Base-by-base conservation (phyloP, 2,888 invertebrate species). In the Lasioglossum malachurum region DNA sequence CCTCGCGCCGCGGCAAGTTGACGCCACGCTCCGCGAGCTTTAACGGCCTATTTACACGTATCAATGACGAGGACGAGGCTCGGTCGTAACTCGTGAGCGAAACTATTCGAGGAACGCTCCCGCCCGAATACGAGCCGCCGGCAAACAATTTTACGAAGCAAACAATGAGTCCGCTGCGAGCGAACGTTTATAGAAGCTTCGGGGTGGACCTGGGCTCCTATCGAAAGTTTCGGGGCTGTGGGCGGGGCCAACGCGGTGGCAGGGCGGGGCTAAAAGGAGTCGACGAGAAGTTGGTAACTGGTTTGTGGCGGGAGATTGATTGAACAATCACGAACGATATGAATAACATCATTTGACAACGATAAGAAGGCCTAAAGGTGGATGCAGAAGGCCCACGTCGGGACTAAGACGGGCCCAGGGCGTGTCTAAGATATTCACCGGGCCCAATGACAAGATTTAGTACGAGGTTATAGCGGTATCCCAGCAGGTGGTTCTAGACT, bases 1-100 rank as follows among this genome's bases (percentile, higher is more conserved):
- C 19, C 16, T 16, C 49, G 49, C 19, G 49, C 19, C 67, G 35
- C 12, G 38, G 35, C 57, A 57, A 44, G 71, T 71, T 41, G n/a
- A n/a, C 71, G 71, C 35, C 27, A n/a, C 41, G 53, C 53, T 53
- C 53, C 53, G 53, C 60, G 60, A 60, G 31, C 35, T 23, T 67
- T 67, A 35, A 35, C 67, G 35, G 35, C 35, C 67, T 67, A 67
- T 64, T 64, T 31, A 64, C 69, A 35, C 69, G 69, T 69, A 38
- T 38, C 69, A 31, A 31, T 31, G 38, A 38, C 31, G 31, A 38
- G 23, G 7, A 53, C 53, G 53, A n/a, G 53, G 19, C 38, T 19
- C 38, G 27, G 31, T 31, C 27, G 60, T 64, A 31, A 64, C 60
- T 31, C 60, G 60, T 31, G 27, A 31, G 31, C 60, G 60, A 64